Evolutionary conservation across 30 jellyfish, hydroid and myxozoan species (phyloP).

Genomic region (Hydractinia symbiolongicarpus): DNA sequence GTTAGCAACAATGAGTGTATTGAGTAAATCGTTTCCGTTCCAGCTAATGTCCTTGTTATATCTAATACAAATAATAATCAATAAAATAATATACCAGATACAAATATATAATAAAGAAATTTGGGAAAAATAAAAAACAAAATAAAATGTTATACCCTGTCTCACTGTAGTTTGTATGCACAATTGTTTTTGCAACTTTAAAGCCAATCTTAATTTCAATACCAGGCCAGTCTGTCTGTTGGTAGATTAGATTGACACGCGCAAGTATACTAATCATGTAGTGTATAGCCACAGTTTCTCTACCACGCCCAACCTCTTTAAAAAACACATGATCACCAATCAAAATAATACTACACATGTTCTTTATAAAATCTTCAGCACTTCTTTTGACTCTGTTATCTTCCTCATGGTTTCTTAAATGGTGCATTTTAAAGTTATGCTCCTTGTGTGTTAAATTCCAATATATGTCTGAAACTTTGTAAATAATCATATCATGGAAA

Average conservation of each 20-base stretch:
- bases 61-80: not conserved
- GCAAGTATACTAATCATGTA: slow-evolving; percentile 70
- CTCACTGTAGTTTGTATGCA: slow-evolving; percentile 5
- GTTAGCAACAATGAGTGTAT: slow-evolving; percentile 61
- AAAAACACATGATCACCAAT: slow-evolving; percentile 77
- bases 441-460: slow-evolving; percentile 38
- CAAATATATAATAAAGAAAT: not conserved
- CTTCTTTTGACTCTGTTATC: not conserved
- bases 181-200: slow-evolving; percentile 48
- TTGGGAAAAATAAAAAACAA: too few species aligned
- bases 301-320: slow-evolving; percentile 70
- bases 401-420: not conserved
- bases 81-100: not conserved
- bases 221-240: slow-evolving; percentile 55
- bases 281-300: slow-evolving; percentile 47
- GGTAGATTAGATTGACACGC: slow-evolving; percentile 58
- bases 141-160: not conserved
- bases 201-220: slow-evolving; percentile 63
- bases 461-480: slow-evolving; percentile 52
- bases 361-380: slow-evolving; percentile 15
- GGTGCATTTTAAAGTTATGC: not conserved
- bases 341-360: slow-evolving; percentile 60
- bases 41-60: not conserved
- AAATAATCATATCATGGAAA: slow-evolving; percentile 54
- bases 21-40: slow-evolving; percentile 17